phyloP scores from a whole-genome alignment of 2,888 invertebrate genomes.

The Podotricha telesiphe region DNA sequence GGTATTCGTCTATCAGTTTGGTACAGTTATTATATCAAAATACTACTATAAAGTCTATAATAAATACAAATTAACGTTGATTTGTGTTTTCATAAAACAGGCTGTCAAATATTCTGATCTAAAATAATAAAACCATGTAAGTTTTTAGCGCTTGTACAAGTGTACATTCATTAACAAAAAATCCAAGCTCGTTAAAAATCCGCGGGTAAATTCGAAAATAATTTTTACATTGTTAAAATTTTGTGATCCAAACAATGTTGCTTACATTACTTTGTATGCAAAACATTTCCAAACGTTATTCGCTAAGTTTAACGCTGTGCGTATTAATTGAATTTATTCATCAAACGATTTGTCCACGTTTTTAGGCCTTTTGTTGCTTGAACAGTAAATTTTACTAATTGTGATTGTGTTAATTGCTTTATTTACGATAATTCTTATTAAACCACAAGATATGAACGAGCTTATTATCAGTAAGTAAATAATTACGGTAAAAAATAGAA shows the following conservation, averaged over 20 bases:
- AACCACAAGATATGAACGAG: not conserved
- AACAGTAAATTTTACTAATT: constrained; percentile 13
- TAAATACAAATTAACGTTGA: not conserved
- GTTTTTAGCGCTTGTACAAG: not conserved
- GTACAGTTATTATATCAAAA: too few relatives aligned
- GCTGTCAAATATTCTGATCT: not conserved
- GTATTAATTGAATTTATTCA: constrained; percentile 44
- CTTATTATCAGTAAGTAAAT: not conserved
- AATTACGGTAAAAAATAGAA: too few relatives aligned
- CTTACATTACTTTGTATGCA: constrained; percentile 41
- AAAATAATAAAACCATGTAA: not conserved
- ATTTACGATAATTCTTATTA: not conserved
- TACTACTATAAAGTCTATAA: too few relatives aligned
- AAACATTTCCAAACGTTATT: constrained; percentile 41
- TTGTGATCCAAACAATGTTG: constrained; percentile 30
- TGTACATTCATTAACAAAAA: not conserved
- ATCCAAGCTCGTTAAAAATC: not conserved
- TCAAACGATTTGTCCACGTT: constrained; percentile 31
- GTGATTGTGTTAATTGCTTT: constrained; percentile 17
- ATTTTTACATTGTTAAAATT: constrained; percentile 28
- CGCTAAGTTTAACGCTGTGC: constrained; percentile 44
- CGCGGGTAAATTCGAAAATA: constrained; percentile 26
- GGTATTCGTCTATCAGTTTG: too few relatives aligned
- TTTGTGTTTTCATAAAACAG: not conserved
- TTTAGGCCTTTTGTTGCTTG: constrained; percentile 23